Evolutionary conservation across 2,888 invertebrate genomes (phyloP), one percentile per base, ranked within the genome.

Genomic region (Drosophila neonasuta): DNA sequence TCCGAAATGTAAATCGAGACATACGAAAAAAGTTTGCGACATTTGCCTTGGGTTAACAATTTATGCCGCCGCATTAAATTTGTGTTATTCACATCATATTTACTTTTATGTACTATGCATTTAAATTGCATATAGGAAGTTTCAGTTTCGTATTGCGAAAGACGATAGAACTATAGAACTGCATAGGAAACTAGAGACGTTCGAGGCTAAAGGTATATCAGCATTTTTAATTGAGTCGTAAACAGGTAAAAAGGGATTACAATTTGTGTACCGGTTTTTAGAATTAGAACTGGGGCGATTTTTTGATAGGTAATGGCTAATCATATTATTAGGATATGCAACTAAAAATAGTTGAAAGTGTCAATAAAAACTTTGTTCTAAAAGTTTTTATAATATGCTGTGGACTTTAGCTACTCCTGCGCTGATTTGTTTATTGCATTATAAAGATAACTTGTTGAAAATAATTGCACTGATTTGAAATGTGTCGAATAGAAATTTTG

Each of bases 1-100:
- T 8, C 49, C 29, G 29, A 55, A 36, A 59, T 64, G 64, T 57
- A 79, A 80, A 62, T 57, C 58, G 74, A 75, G 34, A 30, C 29
- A 20, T n/a, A n/a, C 39, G 15, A 41, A 41, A 32, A 15, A 41
- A 30, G 39, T 41, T 71, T 65, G 67, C 68, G 67, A 67, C 68
- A 70, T 61, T 80, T 77, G 68, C 66, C 68, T 79, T 75, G 64
- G 57, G 41, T 65, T 56, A 50, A 17, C 24, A 62, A 60, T 57
- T 68, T 62, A 67, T 63, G 49, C 52, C 67, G 69, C 58, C 55
- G 67, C 54, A 65, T 67, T 52, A 5, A 50, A 50, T 49, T 57
- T 42, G 11, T 52, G 32, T 48, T 67, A 61, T 61, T 66, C 44
- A 50, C 44, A 60, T 63, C 34, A 58, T 49, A 57, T 50, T 64